phyloP scores from a whole-genome alignment of 2,888 invertebrate species.

The Zele albiditarsus region DNA sequence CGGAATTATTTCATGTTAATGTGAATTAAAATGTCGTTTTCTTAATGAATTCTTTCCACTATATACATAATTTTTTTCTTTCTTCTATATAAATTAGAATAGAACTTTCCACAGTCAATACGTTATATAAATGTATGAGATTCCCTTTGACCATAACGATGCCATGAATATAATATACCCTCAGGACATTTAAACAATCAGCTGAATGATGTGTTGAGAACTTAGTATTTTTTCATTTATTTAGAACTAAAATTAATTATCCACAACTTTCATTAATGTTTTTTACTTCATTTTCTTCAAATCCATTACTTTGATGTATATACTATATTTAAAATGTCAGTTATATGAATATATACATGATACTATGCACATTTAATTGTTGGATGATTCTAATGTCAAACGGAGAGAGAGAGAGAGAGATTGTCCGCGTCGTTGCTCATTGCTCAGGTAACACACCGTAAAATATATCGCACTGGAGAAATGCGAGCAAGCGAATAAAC shows the following conservation, averaged over 20 bases:
- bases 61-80: not conserved
- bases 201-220: not conserved
- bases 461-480: slow-evolving; percentile 4
- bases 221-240: not conserved
- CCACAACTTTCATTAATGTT: not conserved
- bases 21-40: too few species aligned
- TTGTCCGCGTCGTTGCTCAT: slow-evolving; percentile 28
- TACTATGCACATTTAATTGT: not conserved
- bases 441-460: not conserved
- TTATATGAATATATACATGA: not conserved
- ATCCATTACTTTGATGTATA: not conserved
- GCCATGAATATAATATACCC: not conserved
- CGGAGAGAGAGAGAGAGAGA: slow-evolving; percentile 8
- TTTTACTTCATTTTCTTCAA: not conserved
- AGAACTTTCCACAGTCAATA: not conserved
- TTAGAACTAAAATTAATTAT: not conserved
- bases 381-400: slow-evolving; percentile 29
- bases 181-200: not conserved
- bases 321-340: not conserved
- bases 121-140: not conserved
- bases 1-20: too few species aligned
- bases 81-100: not conserved
- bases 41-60: not conserved
- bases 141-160: not conserved
- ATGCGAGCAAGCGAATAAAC: slow-evolving; percentile 28